phyloP scores from a whole-genome alignment of 2,888 invertebrate species.

The Drosophila setosimentum region DNA sequence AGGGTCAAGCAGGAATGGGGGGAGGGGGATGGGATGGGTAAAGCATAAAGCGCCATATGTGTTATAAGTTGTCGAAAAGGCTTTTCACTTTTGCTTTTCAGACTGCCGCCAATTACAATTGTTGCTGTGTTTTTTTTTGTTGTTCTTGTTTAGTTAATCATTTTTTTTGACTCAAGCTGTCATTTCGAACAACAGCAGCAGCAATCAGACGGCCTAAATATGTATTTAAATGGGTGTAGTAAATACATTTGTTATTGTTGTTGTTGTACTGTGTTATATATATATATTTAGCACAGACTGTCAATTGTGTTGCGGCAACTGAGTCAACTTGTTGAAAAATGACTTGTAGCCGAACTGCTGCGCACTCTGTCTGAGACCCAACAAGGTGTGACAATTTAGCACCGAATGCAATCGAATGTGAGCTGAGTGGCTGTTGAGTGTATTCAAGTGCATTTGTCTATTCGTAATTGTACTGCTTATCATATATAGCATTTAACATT shows the following conservation, averaged over 20 bases:
- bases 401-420: not conserved
- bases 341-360: not conserved
- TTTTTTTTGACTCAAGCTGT: not conserved
- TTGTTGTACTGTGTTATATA: not conserved
- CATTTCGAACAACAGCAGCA: not conserved
- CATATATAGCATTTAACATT: not conserved
- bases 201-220: not conserved
- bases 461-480: not conserved
- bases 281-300: not conserved
- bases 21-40: not conserved
- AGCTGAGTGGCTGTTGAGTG: not conserved
- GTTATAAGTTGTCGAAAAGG: not conserved
- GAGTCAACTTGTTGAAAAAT: not conserved
- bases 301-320: not conserved
- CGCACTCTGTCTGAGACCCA: not conserved
- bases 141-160: not conserved
- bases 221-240: not conserved
- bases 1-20: not conserved
- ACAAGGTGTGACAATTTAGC: not conserved
- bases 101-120: constrained; percentile 1
- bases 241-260: not conserved
- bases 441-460: not conserved
- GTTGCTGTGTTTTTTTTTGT: not conserved
- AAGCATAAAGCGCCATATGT: not conserved
- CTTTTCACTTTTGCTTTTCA: not conserved